Evolutionary conservation across 2,797 vertebrate genomes (phyloP).

Genomic region (Sebastes cheni): DNA sequence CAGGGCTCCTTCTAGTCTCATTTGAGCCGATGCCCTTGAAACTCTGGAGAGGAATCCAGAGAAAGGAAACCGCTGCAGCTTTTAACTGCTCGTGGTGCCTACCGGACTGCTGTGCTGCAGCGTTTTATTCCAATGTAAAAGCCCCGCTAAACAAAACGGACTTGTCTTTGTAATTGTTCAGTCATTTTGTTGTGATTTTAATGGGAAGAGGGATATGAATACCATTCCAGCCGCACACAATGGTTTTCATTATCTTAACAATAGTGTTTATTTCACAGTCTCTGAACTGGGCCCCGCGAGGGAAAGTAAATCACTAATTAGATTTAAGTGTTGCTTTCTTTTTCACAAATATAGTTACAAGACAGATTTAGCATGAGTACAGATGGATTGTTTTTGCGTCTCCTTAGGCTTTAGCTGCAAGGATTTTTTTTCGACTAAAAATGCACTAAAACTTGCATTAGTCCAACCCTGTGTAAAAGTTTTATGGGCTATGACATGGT

Average conservation of each 20-base stretch:
- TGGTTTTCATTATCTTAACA: slow-evolving; percentile 78
- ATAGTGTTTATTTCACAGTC: slow-evolving; percentile 75
- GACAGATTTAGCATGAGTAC: neutral
- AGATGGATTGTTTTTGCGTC: neutral
- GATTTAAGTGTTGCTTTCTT: slow-evolving; percentile 44
- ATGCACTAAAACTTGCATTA: slow-evolving; percentile 14
- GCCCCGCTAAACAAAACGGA: slow-evolving; percentile 53
- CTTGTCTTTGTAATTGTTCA: slow-evolving; percentile 61
- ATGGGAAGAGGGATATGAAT: slow-evolving; percentile 47
- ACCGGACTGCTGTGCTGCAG: slow-evolving; percentile 61
- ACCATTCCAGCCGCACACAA: slow-evolving; percentile 49
- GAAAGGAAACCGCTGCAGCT: slow-evolving; percentile 59
- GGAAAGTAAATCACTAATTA: slow-evolving; percentile 47
- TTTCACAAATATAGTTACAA: slow-evolving; percentile 30
- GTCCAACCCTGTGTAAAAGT: slow-evolving; percentile 17
- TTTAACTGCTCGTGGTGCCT: slow-evolving; percentile 69
- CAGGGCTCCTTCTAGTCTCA: slow-evolving; percentile 51
- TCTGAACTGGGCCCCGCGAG: slow-evolving; percentile 49
- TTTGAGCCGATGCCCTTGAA: slow-evolving; percentile 60
- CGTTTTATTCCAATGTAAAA: slow-evolving; percentile 62
- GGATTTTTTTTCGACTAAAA: slow-evolving; percentile 20
- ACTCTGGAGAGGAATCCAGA: slow-evolving; percentile 57
- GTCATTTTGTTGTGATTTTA: slow-evolving; percentile 65
- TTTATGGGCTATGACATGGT: slow-evolving; percentile 49
- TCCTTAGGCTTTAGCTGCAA: neutral